phyloP scores from a whole-genome alignment of 2,888 invertebrate species.

The Thecocarcelia acutangulata region DNA sequence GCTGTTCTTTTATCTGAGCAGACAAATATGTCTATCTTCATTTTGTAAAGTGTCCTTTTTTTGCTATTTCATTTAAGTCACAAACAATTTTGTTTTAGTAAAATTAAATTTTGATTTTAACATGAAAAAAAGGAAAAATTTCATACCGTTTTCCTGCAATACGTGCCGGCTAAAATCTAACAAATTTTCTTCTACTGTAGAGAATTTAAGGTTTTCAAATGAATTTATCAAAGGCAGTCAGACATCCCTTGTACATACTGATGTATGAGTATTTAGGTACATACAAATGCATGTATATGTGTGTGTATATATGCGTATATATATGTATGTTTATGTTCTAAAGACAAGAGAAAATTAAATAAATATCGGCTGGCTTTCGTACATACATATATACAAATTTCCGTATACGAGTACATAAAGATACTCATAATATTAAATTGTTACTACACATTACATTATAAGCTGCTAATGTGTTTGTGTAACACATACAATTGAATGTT shows the following conservation, averaged over 20 bases:
- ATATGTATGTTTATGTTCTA: too few species aligned
- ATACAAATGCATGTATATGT: neutral
- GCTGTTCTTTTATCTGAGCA: too few species aligned
- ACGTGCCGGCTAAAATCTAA: constrained; percentile 39
- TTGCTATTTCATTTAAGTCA: neutral
- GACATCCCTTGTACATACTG: too few species aligned
- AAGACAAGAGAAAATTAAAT: too few species aligned
- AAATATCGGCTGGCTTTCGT: too few species aligned
- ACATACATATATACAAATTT: too few species aligned
- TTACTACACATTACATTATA: constrained; percentile 46
- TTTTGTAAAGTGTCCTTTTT: constrained; percentile 26
- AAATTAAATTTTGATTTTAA: constrained; percentile 64
- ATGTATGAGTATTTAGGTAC: too few species aligned
- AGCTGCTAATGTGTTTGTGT: too few species aligned
- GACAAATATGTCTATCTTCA: constrained; percentile 22
- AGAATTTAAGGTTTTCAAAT: constrained; percentile 38
- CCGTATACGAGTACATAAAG: neutral
- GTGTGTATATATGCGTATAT: too few species aligned
- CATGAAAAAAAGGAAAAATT: constrained; percentile 30
- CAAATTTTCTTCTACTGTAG: neutral
- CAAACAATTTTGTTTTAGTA: constrained; percentile 44
- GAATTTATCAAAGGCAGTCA: constrained; percentile 55
- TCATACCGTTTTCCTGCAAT: neutral
- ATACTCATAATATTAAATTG: constrained; percentile 47
- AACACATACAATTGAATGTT: too few species aligned